phyloP scores from a whole-genome alignment of 2,113 vertebrate genomes.

The Gorsachius goisagi region DNA sequence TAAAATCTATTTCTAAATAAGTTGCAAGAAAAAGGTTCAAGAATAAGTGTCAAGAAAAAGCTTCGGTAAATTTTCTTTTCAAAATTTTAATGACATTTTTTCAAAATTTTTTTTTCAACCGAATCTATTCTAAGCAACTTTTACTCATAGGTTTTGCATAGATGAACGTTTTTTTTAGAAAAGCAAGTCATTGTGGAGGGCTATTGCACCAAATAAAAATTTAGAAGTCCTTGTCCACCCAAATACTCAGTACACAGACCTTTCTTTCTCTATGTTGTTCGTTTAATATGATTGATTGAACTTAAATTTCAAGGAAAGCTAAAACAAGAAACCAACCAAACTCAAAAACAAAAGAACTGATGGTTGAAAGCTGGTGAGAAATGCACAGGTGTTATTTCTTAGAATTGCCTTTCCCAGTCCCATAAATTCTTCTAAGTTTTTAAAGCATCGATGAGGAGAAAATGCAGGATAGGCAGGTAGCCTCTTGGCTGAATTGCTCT shows the following conservation, averaged over 20 bases:
- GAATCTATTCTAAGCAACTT: neutral
- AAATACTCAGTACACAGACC: neutral
- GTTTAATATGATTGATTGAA: neutral
- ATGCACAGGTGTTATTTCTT: neutral
- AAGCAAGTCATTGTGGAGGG: neutral
- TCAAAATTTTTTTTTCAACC: neutral
- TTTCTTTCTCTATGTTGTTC: neutral
- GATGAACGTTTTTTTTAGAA: neutral
- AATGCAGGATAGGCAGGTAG: neutral
- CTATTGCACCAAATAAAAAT: neutral
- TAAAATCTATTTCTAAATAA: neutral
- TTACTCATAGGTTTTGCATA: neutral
- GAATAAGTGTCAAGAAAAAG: neutral
- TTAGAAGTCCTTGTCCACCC: neutral
- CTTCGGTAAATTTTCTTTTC: fast-evolving
- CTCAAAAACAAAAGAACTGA: neutral
- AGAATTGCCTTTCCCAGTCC: neutral
- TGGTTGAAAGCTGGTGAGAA: neutral
- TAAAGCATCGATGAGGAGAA: neutral
- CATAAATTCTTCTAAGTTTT: neutral
- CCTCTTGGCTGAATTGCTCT: neutral
- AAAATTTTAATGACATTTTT: neutral
- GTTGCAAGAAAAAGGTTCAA: neutral
- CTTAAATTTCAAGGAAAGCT: neutral
- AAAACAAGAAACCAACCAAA: neutral